Conservation (phyloP, 2,888 invertebrate species). For the Pachycephus smyrnensis region DNA sequence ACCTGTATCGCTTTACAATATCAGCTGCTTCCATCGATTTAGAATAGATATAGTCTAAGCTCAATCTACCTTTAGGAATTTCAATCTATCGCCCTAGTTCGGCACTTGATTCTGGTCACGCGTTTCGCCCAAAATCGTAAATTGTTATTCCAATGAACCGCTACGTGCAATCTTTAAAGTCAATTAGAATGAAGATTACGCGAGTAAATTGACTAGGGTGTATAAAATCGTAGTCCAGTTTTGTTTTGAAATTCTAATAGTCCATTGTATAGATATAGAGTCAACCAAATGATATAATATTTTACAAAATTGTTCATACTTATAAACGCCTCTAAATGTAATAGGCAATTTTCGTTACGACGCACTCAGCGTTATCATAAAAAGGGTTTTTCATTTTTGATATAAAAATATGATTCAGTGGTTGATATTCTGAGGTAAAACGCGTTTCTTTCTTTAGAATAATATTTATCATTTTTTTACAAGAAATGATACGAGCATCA, state of each 20-base stretch:
- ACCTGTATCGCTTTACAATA: neutral
- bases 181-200: conserved; percentile 9
- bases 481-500: neutral
- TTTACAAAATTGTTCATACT: neutral
- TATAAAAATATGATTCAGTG: neutral
- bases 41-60: neutral
- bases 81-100: conserved; percentile 14
- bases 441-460: neutral
- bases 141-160: conserved; percentile 14
- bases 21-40: neutral
- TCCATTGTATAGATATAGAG: neutral
- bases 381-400: neutral
- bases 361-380: neutral
- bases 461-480: neutral
- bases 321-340: neutral
- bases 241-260: neutral
- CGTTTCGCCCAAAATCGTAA: conserved; percentile 9
- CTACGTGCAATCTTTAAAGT: conserved; percentile 13
- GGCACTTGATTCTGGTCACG: conserved; percentile 16
- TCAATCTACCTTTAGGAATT: conserved; percentile 2
- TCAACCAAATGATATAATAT: neutral
- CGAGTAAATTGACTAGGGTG: neutral
- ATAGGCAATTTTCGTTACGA: neutral
- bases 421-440: neutral
- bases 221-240: neutral